These are phyloP conservation scores for Patagioenas fasciata DNA, from an alignment of 2,113 vertebrate genomes.

Conservation along the genomic window DNA sequence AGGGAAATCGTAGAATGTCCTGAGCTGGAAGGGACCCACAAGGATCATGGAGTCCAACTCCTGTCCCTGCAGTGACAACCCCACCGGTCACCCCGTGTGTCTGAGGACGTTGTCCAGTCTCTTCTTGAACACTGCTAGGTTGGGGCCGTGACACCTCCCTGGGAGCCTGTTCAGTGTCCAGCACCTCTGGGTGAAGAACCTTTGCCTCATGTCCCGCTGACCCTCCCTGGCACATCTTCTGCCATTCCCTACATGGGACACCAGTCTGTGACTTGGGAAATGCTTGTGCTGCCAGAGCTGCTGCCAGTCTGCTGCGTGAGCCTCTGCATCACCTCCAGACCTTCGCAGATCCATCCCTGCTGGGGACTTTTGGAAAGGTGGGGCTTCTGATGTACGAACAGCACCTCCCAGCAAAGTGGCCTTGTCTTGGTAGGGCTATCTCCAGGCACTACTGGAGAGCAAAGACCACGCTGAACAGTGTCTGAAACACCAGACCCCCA, in stretches of 20 bases:
- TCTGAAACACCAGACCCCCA: neutral
- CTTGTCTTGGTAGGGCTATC: neutral
- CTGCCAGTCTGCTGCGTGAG: neutral
- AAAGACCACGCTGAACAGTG: neutral
- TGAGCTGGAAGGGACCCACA: too few species aligned
- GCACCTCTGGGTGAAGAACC: too few species aligned
- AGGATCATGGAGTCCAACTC: too few species aligned
- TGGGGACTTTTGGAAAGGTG: neutral
- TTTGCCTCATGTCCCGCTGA: too few species aligned
- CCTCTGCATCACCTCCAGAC: neutral
- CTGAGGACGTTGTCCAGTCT: too few species aligned
- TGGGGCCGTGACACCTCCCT: too few species aligned
- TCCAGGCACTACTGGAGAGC: neutral
- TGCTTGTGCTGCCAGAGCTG: neutral
- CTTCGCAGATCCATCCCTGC: neutral
- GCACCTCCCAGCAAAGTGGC: neutral
- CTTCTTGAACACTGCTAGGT: too few species aligned
- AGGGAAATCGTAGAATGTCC: neutral
- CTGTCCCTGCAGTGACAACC: too few species aligned
- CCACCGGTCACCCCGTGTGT: too few species aligned
- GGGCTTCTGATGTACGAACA: neutral
- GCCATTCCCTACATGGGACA: neutral
- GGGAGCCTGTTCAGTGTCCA: too few species aligned
- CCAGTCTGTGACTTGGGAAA: neutral
- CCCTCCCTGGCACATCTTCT: too few species aligned